Percentiles rank a stretch among this genome's conserved stretches.
phyloP scores from a whole-genome alignment of 2,797 vertebrate genomes.

The Leptatherina wallacei region DNA sequence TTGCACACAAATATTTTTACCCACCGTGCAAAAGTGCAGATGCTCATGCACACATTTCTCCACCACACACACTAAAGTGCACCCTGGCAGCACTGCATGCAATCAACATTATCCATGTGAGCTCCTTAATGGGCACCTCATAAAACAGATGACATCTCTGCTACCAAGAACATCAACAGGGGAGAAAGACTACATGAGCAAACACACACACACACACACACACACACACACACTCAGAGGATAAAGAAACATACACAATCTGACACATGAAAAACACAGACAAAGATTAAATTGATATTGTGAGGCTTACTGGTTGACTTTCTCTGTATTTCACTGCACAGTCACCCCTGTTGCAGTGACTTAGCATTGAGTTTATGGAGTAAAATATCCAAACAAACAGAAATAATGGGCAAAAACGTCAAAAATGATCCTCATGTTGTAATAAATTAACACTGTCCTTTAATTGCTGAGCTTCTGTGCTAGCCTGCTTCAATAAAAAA shows the following conservation, averaged over 20 bases:
- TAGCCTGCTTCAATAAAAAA: not conserved
- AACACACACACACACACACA: slow-evolving; percentile 24
- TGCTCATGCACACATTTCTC: slow-evolving; percentile 28
- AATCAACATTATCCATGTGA: slow-evolving; percentile 87
- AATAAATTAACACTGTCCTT: not conserved
- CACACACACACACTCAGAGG: slow-evolving; percentile 30
- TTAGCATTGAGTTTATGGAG: not conserved
- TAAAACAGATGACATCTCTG: slow-evolving; percentile 82
- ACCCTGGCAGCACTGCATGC: slow-evolving; percentile 60
- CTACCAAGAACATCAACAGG: slow-evolving; percentile 66
- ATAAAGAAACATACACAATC: slow-evolving; percentile 7
- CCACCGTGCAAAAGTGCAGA: slow-evolving; percentile 10
- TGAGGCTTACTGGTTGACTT: not conserved
- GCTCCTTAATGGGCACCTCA: slow-evolving; percentile 83
- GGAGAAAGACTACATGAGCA: slow-evolving; percentile 75
- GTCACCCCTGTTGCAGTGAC: not conserved
- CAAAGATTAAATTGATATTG: slow-evolving; percentile 5
- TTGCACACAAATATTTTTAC: slow-evolving; percentile 43
- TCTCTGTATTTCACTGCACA: not conserved
- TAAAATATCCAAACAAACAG: not conserved
- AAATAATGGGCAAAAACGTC: not conserved
- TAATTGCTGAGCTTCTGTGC: not conserved
- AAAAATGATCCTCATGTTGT: not conserved
- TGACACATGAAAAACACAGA: slow-evolving; percentile 16
- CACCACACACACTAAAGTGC: slow-evolving; percentile 20